These are phyloP conservation scores for Lipotes vexillifer DNA, from an alignment of 2,113 vertebrate genomes.

Conservation along the genomic window DNA sequence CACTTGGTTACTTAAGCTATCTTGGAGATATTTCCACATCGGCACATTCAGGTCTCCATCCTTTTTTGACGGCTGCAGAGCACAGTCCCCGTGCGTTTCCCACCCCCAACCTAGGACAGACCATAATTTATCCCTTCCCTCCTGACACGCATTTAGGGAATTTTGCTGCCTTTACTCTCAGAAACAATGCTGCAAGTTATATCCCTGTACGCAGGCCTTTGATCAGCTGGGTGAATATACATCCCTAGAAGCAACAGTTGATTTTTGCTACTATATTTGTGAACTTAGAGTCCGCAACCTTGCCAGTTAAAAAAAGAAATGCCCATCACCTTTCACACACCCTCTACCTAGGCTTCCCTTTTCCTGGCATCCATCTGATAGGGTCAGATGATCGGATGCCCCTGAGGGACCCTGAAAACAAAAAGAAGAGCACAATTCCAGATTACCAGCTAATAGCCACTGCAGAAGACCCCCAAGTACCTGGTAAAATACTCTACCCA, in stretches of 20 bases:
- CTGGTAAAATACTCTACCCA: background rate
- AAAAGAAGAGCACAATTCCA: background rate
- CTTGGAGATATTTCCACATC: background rate
- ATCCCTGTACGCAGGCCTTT: background rate
- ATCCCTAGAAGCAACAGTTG: background rate
- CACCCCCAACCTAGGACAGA: background rate
- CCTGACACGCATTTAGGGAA: background rate
- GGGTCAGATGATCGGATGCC: background rate
- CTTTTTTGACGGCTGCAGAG: background rate
- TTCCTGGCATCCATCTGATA: background rate
- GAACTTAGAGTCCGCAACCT: background rate
- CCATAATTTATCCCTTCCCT: background rate
- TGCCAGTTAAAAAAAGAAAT: background rate
- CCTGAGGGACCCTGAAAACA: background rate
- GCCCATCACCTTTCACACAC: background rate
- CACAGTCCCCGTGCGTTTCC: background rate
- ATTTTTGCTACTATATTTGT: background rate
- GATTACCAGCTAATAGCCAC: background rate
- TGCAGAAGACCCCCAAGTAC: background rate
- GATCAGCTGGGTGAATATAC: background rate
- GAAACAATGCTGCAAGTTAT: background rate
- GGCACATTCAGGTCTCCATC: fast-evolving
- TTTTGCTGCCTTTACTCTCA: background rate
- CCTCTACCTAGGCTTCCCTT: background rate
- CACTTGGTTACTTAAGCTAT: background rate